phyloP scores from a whole-genome alignment of 2,113 vertebrate species.

The Anolis carolinensis region DNA sequence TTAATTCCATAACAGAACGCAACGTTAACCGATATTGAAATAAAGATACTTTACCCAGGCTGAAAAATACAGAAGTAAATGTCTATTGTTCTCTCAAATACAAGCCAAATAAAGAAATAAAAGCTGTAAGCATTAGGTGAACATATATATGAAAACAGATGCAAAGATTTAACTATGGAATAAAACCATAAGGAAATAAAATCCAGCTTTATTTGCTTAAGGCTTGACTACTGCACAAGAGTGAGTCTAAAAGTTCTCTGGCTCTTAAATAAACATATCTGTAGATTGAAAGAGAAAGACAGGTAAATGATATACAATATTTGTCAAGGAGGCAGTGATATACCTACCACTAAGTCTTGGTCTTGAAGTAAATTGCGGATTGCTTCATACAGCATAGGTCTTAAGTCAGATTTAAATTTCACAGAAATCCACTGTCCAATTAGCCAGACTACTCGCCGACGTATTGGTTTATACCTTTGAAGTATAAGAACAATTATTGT shows the following conservation, averaged over 20 bases:
- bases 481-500: background rate
- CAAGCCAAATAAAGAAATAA: background rate
- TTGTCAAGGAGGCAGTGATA: conserved; percentile 17
- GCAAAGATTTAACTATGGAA: background rate
- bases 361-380: conserved; percentile 95
- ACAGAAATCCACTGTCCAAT: conserved; percentile 98
- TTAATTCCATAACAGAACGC: background rate
- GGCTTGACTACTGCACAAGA: background rate
- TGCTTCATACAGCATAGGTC: conserved; percentile 92
- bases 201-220: background rate
- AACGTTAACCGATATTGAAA: background rate
- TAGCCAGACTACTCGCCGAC: conserved; percentile 94
- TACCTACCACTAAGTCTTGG: conserved; percentile 93
- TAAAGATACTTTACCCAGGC: background rate
- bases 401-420: conserved; percentile 94
- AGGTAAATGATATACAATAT: background rate
- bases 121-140: background rate
- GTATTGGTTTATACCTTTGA: conserved; percentile 92
- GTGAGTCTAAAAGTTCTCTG: background rate
- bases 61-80: background rate
- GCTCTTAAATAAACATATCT: background rate
- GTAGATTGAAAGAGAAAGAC: background rate
- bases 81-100: background rate
- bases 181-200: too few relatives aligned
- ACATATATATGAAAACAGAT: background rate